phyloP scores from a whole-genome alignment of 2,888 invertebrate species.

The Meteorus colon region DNA sequence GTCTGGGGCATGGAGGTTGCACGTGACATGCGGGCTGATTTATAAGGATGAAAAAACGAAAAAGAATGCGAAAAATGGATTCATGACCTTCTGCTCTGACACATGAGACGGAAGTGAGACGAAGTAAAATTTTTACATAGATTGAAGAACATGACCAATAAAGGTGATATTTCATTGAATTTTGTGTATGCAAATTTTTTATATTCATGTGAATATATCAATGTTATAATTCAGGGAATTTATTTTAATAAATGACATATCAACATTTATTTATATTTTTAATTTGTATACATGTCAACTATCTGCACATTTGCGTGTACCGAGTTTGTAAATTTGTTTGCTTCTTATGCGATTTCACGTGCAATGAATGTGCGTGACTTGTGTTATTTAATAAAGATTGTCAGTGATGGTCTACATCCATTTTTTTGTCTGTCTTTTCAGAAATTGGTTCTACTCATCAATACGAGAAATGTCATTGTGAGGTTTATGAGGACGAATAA shows the following conservation, averaged over 20 bases:
- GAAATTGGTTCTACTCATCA: neutral
- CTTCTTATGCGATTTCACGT: constrained; percentile 43
- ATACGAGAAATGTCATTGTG: neutral
- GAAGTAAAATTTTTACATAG: neutral
- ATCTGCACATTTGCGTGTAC: neutral
- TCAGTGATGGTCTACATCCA: neutral
- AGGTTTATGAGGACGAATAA: too few relatives aligned
- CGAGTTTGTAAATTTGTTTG: constrained; percentile 14
- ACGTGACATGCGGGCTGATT: constrained; percentile 37
- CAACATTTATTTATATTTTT: neutral
- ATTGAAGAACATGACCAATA: neutral
- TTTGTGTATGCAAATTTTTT: neutral
- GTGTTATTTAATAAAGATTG: constrained; percentile 47
- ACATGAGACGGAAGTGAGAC: constrained; percentile 1
- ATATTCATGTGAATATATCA: neutral
- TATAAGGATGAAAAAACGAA: constrained; percentile 22
- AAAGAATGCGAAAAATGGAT: constrained; percentile 11
- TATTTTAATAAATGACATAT: neutral
- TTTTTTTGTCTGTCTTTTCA: neutral
- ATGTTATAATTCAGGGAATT: neutral
- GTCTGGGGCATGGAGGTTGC: constrained; percentile 37
- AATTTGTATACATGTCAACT: neutral
- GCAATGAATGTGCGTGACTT: constrained; percentile 51
- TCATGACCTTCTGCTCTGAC: constrained; percentile 21
- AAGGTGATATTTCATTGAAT: neutral